These are phyloP conservation scores for Glaucomys volans DNA, from an alignment of 2,113 vertebrate species.

Conservation along the genomic window DNA sequence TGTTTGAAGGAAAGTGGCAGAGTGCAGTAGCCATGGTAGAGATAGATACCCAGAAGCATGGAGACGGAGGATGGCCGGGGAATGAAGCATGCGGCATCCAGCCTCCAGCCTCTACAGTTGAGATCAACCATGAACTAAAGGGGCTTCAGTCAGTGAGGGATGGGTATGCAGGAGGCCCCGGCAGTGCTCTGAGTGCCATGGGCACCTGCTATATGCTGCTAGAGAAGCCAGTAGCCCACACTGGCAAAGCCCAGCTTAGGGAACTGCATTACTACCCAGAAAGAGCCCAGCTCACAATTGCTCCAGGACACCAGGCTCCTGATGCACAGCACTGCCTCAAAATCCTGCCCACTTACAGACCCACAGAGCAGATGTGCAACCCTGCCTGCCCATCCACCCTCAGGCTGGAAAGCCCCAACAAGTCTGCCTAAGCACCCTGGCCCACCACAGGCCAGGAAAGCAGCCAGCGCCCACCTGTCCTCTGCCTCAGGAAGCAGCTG, in stretches of 20 bases:
- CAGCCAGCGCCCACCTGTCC: too few relatives aligned
- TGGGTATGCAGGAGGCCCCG: too few relatives aligned
- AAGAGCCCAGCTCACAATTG: not conserved
- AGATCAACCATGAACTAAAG: not conserved
- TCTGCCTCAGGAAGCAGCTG: too few relatives aligned
- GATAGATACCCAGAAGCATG: not conserved
- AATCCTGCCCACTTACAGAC: not conserved
- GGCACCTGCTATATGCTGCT: not conserved
- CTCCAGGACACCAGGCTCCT: too few relatives aligned
- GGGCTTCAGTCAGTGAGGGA: not conserved
- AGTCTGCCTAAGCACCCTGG: not conserved
- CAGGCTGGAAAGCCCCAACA: not conserved
- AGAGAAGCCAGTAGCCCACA: too few relatives aligned
- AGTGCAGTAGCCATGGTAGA: not conserved
- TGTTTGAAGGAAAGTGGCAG: not conserved
- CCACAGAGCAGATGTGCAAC: not conserved
- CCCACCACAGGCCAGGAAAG: too few relatives aligned
- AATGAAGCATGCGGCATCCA: not conserved
- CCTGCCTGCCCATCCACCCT: not conserved
- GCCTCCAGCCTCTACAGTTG: not conserved
- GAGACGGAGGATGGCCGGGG: not conserved
- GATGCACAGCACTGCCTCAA: not conserved
- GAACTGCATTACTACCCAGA: too few relatives aligned
- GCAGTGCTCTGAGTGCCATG: not conserved
- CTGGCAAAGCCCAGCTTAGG: too few relatives aligned